Base-by-base conservation (phyloP, 2,113 vertebrate species). In the Albula glossodonta region DNA sequence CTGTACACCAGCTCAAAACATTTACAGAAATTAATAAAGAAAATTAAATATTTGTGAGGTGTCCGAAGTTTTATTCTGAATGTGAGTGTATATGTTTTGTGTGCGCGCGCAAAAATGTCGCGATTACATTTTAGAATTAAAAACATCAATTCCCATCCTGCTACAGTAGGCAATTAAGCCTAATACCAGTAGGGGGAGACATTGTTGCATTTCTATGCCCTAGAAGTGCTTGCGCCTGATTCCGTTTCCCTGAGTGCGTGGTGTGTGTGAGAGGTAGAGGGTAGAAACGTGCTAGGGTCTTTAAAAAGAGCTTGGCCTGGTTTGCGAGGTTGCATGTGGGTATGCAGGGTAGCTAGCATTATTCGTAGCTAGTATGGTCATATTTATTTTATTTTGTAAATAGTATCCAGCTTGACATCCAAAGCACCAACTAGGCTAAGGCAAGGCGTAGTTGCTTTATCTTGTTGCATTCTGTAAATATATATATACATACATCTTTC, bases 1-100 rank as follows among this genome's bases (percentile, higher is more conserved):
- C 95, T 96, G 95, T 96, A 96, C 95, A 96, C 95, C 95, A 96
- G 95, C 95, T 96, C 93, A 95, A 95, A 88, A 89, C 94, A 96
- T 96, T 96, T 96, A 96, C 94, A 95, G 63, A 94, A 94, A 95
- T 96, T 95, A 96, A 96, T 96, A 96, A 95, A 96, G 93, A 92
- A 91, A 95, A 93, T 94, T 22, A 83, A 60, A 93, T 94, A 87
- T 91, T 85, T 80, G 31, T 80, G 82, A 80, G 74, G 56, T 57
- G 60, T 85, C 41, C 60, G 85, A 51, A 11, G 74, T 79, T 77
- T 87, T 51, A 52, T 70, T 81, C 83, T 80, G 25, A 22, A 11
- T 81, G 80, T 81, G 25, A 48, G 51, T 82, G n/a, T 60, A 48
- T 56, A 50, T 82, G 25, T 83, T 15, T 89, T 92, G 89, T 79